These are phyloP conservation scores for Puma concolor DNA, from an alignment of 2,113 vertebrate species.

Conservation along the genomic window DNA sequence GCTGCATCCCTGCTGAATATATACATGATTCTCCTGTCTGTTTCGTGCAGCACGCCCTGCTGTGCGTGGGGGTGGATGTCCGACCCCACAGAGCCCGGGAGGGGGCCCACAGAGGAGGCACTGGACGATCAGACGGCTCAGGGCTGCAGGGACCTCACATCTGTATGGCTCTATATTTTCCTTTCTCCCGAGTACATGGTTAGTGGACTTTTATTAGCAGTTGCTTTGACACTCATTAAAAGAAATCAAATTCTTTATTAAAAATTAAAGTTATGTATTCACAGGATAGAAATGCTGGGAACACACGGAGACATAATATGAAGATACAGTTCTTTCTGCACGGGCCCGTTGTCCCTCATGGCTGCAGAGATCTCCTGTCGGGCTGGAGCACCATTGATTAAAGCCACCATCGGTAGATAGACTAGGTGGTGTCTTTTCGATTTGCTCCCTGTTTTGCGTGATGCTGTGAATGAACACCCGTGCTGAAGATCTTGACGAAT, in stretches of 20 bases:
- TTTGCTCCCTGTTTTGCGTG: fast-evolving
- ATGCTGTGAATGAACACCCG: neutral
- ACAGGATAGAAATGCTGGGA: fast-evolving
- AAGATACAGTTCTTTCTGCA: neutral
- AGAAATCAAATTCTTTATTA: too few species aligned
- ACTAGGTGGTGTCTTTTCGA: fast-evolving
- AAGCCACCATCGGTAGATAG: fast-evolving
- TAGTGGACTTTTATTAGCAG: neutral
- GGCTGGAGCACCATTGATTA: fast-evolving
- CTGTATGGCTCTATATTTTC: fast-evolving
- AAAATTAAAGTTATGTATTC: neutral
- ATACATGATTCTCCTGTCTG: fast-evolving
- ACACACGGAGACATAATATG: fast-evolving
- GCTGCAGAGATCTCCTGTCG: fast-evolving
- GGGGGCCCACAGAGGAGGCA: fast-evolving
- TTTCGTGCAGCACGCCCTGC: fast-evolving
- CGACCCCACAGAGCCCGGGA: neutral
- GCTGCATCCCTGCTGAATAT: neutral
- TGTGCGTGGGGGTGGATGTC: fast-evolving
- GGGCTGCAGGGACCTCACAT: fast-evolving
- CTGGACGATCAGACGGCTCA: fast-evolving
- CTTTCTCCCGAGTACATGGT: neutral
- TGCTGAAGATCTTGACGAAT: fast-evolving
- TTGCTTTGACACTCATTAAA: neutral
- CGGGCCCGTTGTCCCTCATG: neutral